Evolutionary conservation across 2,888 invertebrate genomes (phyloP).

Genomic region (Flexamia atlantica): DNA sequence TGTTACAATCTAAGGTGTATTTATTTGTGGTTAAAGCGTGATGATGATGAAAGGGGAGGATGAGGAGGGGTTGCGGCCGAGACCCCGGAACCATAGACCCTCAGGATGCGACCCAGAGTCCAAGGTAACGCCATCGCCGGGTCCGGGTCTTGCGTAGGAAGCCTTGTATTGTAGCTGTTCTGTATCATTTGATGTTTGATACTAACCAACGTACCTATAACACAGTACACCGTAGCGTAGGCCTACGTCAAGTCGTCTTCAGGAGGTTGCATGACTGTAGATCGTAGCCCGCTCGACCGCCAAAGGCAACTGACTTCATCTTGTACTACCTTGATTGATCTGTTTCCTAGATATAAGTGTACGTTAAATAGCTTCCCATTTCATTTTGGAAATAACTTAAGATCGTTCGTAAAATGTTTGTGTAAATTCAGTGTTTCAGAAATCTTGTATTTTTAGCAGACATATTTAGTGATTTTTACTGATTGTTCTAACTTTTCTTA

Average conservation of each 20-base stretch:
- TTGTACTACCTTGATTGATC: slow-evolving; percentile 25
- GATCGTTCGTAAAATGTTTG: slow-evolving; percentile 17
- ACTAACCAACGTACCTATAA: slow-evolving; percentile 54
- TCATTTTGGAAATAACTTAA: slow-evolving; percentile 19
- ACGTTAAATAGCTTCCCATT: slow-evolving; percentile 13
- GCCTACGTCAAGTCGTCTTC: slow-evolving; percentile 46
- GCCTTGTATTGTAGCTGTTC: slow-evolving; percentile 55
- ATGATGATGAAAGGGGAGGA: slow-evolving; percentile 24
- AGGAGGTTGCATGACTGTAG: slow-evolving; percentile 52
- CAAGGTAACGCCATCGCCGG: slow-evolving; percentile 57
- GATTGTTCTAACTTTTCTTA: slow-evolving; percentile 16
- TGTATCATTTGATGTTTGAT: slow-evolving; percentile 55
- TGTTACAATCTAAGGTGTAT: slow-evolving; percentile 45
- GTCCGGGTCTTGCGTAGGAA: slow-evolving; percentile 57
- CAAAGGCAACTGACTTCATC: slow-evolving; percentile 10
- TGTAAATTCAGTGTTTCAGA: slow-evolving; percentile 37
- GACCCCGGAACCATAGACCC: slow-evolving; percentile 9
- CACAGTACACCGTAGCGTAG: slow-evolving; percentile 58
- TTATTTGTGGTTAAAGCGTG: slow-evolving; percentile 55
- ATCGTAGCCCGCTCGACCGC: slow-evolving; percentile 41
- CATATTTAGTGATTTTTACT: not conserved
- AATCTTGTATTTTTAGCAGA: not conserved
- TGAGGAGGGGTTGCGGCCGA: slow-evolving; percentile 34
- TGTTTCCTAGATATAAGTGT: slow-evolving; percentile 43
- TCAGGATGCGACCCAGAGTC: slow-evolving; percentile 1